Evolutionary conservation across 2,113 vertebrate species (phyloP).

Genomic region (Rhineura floridana): DNA sequence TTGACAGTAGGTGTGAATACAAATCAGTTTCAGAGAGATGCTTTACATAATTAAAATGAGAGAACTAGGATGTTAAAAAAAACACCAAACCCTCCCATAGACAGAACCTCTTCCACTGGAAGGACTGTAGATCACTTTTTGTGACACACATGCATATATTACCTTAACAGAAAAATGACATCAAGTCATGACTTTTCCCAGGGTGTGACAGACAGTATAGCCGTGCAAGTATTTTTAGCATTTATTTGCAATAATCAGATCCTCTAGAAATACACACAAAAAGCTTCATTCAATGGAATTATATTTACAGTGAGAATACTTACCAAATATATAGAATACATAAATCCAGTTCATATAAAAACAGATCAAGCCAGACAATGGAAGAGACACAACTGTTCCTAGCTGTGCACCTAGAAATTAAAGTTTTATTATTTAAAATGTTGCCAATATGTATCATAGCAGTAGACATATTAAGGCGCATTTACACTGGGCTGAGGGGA

Average conservation of each 20-base stretch:
- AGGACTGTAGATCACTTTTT: neutral
- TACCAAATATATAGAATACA: conserved; percentile 97
- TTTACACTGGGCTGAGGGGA: too few species aligned
- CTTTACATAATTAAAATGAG: neutral
- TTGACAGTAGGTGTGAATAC: neutral
- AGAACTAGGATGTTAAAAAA: neutral
- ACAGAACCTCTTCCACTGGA: neutral
- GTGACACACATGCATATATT: conserved; percentile 3
- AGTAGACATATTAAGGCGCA: neutral
- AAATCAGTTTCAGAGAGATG: neutral
- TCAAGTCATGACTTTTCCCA: neutral
- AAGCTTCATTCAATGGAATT: neutral
- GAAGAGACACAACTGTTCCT: conserved; percentile 93
- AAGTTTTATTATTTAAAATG: neutral
- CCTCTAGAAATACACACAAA: neutral
- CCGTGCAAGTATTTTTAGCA: neutral
- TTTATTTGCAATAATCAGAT: neutral
- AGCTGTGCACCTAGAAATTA: conserved; percentile 87
- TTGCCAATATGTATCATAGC: neutral
- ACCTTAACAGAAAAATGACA: conserved; percentile 4
- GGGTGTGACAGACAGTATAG: neutral
- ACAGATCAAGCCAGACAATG: conserved; percentile 92
- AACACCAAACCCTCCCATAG: neutral
- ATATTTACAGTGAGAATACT: conserved; percentile 46
- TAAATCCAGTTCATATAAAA: conserved; percentile 95